Conservation (phyloP, 2,113 vertebrate genomes). For the Leptosomus discolor region DNA sequence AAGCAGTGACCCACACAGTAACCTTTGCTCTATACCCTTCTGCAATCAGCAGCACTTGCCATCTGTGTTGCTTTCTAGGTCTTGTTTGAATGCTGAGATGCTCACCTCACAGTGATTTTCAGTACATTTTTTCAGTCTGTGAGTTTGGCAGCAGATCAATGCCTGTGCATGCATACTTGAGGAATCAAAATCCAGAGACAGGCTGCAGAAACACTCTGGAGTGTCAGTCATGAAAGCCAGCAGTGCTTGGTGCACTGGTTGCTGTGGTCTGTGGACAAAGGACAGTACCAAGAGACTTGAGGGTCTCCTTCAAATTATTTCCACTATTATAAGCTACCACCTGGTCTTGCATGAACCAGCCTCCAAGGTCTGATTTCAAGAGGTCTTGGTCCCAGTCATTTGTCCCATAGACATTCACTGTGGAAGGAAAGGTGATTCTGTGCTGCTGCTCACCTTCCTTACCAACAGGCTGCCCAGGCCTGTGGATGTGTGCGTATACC, state of each 20-base stretch:
- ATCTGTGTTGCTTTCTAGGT: neutral
- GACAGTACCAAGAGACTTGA: neutral
- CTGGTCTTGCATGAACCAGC: neutral
- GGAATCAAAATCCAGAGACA: neutral
- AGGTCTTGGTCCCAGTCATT: neutral
- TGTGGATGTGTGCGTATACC: neutral
- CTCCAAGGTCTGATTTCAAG: neutral
- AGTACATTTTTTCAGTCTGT: neutral
- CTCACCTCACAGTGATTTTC: neutral
- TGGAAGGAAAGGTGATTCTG: neutral
- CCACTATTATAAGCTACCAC: neutral
- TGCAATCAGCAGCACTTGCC: neutral
- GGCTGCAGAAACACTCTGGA: neutral
- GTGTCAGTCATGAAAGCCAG: neutral
- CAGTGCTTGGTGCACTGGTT: neutral
- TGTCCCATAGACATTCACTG: neutral
- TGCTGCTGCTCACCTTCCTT: neutral
- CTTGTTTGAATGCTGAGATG: neutral
- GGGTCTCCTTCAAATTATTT: neutral
- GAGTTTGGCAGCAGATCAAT: neutral
- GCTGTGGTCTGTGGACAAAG: neutral
- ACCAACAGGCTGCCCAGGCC: neutral
- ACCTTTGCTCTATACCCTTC: neutral
- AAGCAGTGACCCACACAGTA: neutral
- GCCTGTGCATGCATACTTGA: neutral